Conservation (phyloP, 23 tunicate species). For the Styela plicata region DNA sequence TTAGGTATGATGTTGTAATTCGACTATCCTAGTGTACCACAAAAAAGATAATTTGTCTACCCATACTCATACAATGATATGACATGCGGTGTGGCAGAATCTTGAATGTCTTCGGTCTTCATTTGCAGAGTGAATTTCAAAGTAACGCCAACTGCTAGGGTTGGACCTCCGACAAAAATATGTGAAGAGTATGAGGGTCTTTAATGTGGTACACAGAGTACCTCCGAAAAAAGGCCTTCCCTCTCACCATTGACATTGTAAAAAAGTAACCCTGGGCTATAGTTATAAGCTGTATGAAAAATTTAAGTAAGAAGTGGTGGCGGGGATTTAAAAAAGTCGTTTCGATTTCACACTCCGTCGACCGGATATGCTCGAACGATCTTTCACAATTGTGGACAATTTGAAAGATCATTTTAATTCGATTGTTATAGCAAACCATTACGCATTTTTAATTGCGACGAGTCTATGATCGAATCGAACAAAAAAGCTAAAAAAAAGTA, state of each 20-base stretch:
- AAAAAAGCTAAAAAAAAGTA: background rate
- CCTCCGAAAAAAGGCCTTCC: background rate
- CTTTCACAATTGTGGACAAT: background rate
- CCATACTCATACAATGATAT: too few relatives aligned
- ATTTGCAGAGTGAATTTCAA: too few relatives aligned
- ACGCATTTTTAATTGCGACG: too few relatives aligned
- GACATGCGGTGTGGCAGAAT: too few relatives aligned
- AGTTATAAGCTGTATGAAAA: background rate
- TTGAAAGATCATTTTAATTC: too few relatives aligned
- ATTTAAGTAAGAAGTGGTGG: background rate
- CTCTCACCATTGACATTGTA: too few relatives aligned
- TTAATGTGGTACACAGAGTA: background rate
- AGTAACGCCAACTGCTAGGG: background rate
- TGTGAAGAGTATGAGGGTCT: background rate
- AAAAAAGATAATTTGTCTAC: too few relatives aligned
- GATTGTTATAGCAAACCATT: background rate
- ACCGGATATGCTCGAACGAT: background rate
- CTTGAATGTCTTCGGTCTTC: too few relatives aligned
- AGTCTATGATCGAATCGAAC: background rate
- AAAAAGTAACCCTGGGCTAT: background rate
- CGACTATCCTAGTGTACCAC: too few relatives aligned
- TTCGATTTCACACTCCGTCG: background rate
- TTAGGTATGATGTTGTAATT: too few relatives aligned
- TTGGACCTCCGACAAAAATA: background rate
- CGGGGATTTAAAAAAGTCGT: background rate